Percentiles rank a stretch among this genome's conserved stretches.
phyloP scores from a whole-genome alignment of 2,113 vertebrate species.

The Callithrix jacchus region DNA sequence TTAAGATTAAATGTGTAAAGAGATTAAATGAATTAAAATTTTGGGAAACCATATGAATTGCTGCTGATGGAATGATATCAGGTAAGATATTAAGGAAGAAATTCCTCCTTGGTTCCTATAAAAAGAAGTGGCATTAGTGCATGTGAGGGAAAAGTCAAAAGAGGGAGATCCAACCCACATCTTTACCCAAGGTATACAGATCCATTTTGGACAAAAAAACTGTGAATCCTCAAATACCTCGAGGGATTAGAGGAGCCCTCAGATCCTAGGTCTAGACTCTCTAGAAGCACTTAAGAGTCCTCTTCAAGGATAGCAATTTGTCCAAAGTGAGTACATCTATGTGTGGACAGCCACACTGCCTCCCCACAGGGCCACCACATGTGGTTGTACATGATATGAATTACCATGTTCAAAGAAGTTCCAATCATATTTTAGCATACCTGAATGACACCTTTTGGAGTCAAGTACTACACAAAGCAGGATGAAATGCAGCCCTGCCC shows the following conservation, averaged over 20 bases:
- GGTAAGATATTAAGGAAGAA: not conserved
- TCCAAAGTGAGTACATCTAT: not conserved
- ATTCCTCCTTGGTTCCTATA: not conserved
- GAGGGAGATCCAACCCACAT: not conserved
- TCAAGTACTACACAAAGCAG: conserved; percentile 35
- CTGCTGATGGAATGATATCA: not conserved
- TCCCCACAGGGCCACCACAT: not conserved
- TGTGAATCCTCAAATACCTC: not conserved
- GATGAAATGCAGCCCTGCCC: not conserved
- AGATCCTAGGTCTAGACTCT: not conserved
- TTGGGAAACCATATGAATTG: not conserved
- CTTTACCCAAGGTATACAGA: not conserved
- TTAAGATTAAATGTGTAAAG: not conserved
- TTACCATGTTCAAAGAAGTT: conserved; percentile 53
- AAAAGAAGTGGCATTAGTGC: not conserved
- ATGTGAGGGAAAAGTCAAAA: not conserved
- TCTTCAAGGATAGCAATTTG: not conserved
- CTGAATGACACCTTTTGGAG: conserved; percentile 34
- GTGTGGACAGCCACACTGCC: not conserved
- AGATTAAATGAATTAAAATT: not conserved
- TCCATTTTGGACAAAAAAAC: no score
- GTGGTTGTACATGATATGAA: not conserved
- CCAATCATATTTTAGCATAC: conserved; percentile 9
- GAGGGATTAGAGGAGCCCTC: not conserved
- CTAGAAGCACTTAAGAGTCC: not conserved